Conservation (phyloP, 2,113 vertebrate species). For the Coptodon bakossiorum region DNA sequence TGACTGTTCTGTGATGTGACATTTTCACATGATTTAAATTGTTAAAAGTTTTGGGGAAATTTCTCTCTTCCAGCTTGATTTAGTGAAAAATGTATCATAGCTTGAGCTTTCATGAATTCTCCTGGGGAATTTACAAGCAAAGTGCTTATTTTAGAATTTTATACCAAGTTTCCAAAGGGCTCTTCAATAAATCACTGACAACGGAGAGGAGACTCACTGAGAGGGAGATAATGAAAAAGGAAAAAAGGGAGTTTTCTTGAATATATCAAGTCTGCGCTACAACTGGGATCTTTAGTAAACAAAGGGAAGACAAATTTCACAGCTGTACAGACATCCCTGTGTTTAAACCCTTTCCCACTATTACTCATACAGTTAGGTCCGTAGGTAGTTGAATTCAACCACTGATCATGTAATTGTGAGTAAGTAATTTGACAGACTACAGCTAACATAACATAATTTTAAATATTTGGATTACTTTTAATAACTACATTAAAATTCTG, state of each 20-base stretch:
- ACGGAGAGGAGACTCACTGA: not conserved
- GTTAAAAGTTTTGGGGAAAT: not conserved
- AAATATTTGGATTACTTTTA: not conserved
- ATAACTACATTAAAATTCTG: not conserved
- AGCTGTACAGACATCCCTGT: not conserved
- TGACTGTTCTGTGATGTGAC: not conserved
- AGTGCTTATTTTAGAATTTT: not conserved
- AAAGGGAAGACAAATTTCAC: not conserved
- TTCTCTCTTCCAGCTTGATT: not conserved
- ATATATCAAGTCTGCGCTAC: not conserved
- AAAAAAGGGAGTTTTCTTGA: not conserved
- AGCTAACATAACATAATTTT: not conserved
- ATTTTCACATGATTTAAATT: not conserved
- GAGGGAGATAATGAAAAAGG: slow-evolving; percentile 4
- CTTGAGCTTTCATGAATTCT: not conserved
- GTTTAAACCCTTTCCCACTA: not conserved
- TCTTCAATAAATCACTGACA: slow-evolving; percentile 20
- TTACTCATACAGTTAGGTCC: not conserved
- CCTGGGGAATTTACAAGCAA: not conserved
- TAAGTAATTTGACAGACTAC: not conserved
- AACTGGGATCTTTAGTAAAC: slow-evolving; percentile 1
- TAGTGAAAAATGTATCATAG: not conserved
- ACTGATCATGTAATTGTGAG: not conserved
- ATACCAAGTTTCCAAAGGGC: not conserved
- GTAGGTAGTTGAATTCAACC: not conserved